Base-by-base conservation (phyloP, 2,797 vertebrate species). In the Staurois parvus region DNA sequence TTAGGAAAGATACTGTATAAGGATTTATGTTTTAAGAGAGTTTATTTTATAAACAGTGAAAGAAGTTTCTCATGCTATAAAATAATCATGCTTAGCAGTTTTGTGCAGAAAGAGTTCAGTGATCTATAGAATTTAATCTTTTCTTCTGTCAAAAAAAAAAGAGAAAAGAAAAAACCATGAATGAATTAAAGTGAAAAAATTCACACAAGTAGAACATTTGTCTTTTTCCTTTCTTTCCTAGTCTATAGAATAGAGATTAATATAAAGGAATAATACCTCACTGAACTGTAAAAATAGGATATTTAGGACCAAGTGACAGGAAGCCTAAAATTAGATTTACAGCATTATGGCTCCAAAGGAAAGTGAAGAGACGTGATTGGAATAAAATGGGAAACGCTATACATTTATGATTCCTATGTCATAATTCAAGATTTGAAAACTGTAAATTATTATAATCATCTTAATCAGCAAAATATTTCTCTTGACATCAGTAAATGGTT, bases 1-100 rank as follows among this genome's bases (percentile, higher is more conserved):
- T 45, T 34, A 76, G 24, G 1, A 62, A 72, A 84, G 83, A 84
- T 84, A 37, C n/a, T n/a, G n/a, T n/a, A n/a, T n/a, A 84, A 84
- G 45, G n/a, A 84, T 84, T 76, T 70, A 4, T 7, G 42, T 76
- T 48, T 76, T 59, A 76, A 24, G 10, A 70, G 28, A 59, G 30
- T 32, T 37, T 28, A 29, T 77, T 59, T 75, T 67, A 74, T 74
- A 67, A 74, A 83, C 81, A 74, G 19, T 26, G 29, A 48, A 21
- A n/a, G 21, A 75, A 45, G 73, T 29, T 32, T 28, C 29, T 29
- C 8, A 11, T 40, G 29, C 68, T 28, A 19, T 69, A 84, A 76
- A 77, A 69, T 70, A 76, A 26, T 79, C 68, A 52, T 52, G 13
- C 32, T 68, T 45, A 37, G 62, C 21, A 52, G 19, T 32, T 66